Percentiles rank a stretch among this genome's conserved stretches.
phyloP scores from a whole-genome alignment of 2,888 invertebrate genomes.

The Girardia tigrina region DNA sequence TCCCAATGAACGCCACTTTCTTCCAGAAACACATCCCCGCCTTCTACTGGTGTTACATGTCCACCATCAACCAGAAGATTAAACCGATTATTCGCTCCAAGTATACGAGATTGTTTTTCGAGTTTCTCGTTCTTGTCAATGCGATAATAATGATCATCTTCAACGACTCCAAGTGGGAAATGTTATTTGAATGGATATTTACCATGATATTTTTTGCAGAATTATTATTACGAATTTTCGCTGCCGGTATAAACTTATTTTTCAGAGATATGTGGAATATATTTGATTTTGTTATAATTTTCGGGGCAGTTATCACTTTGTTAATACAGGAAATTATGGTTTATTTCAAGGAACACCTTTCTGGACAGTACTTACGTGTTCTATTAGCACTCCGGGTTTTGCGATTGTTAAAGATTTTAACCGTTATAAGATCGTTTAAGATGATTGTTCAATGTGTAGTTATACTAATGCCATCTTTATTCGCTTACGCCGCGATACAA shows the following conservation, averaged over 20 bases:
- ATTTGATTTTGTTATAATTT: not conserved
- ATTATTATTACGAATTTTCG: not conserved
- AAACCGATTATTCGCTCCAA: conserved; percentile 8
- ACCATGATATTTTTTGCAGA: not conserved
- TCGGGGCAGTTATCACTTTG: not conserved
- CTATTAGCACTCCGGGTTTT: not conserved
- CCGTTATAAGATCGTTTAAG: not conserved
- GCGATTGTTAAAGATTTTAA: conserved; percentile 1
- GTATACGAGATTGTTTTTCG: not conserved
- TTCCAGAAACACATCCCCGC: not conserved
- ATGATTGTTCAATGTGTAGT: not conserved
- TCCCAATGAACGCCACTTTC: not conserved
- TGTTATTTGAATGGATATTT: not conserved
- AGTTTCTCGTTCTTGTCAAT: not conserved
- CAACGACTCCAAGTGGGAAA: not conserved
- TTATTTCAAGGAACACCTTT: not conserved
- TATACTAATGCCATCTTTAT: conserved; percentile 7
- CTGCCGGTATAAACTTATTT: not conserved
- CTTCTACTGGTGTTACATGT: conserved; percentile 11
- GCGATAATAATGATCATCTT: not conserved
- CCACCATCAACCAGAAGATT: not conserved
- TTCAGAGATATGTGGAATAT: not conserved
- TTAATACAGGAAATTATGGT: not conserved
- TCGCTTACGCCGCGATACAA: not conserved
- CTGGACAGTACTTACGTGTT: not conserved